A percentile compares a stretch with the other conserved stretches of the same genome.
Evolutionary conservation across 2,888 invertebrate species (phyloP).

Genomic region (Notocelia uddmanniana): DNA sequence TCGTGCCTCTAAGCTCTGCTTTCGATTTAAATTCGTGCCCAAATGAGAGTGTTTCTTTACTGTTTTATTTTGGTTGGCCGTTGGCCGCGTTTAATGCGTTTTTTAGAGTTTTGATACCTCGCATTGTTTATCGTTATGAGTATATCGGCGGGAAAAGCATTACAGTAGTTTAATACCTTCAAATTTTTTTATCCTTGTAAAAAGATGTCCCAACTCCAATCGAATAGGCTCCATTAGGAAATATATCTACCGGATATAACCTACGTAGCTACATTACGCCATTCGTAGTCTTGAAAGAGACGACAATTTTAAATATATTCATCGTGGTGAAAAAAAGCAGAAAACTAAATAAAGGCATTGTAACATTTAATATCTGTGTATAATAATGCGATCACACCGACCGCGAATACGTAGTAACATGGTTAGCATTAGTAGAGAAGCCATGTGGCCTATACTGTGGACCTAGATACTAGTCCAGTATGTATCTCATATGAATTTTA

Average conservation of each 20-base stretch:
- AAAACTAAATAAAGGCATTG: background rate
- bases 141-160: background rate
- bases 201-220: background rate
- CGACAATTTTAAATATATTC: too few relatives aligned
- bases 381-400: background rate
- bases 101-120: conserved; percentile 48
- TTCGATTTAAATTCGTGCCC: conserved; percentile 68
- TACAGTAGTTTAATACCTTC: background rate
- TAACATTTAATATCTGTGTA: background rate
- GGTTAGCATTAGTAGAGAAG: conserved; percentile 9
- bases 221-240: background rate
- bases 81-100: conserved; percentile 53
- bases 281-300: too few relatives aligned
- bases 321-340: too few relatives aligned
- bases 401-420: background rate
- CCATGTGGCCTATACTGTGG: conserved; percentile 19
- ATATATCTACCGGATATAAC: background rate
- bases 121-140: conserved; percentile 8
- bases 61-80: conserved; percentile 56
- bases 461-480: background rate
- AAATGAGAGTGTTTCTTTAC: conserved; percentile 60
- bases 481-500: conserved; percentile 27
- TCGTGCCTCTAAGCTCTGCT: conserved; percentile 66
- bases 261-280: too few relatives aligned
- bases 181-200: background rate